These are phyloP conservation scores for Entomyzon cyanotis DNA, from an alignment of 2,113 vertebrate genomes.

Conservation along the genomic window DNA sequence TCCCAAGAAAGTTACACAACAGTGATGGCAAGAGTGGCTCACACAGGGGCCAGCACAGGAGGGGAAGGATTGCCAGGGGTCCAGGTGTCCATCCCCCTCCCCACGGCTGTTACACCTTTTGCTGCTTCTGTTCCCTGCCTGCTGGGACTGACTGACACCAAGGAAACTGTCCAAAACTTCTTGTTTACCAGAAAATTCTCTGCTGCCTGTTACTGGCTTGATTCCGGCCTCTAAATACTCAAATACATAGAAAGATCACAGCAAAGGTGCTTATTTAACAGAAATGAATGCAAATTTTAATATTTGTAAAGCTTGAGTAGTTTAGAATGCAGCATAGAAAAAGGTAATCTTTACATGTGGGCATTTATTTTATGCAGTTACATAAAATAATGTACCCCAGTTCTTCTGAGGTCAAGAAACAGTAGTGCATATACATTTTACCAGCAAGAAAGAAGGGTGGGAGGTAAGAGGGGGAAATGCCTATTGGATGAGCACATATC, in stretches of 20 bases:
- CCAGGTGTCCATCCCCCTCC: not conserved
- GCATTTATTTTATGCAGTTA: not conserved
- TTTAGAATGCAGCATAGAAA: not conserved
- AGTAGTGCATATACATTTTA: not conserved
- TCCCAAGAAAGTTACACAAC: not conserved
- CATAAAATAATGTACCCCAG: no score
- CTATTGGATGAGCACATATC: not conserved
- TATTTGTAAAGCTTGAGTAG: not conserved
- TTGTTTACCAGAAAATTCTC: not conserved
- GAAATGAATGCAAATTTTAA: not conserved
- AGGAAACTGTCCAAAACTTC: not conserved
- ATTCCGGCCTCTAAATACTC: not conserved
- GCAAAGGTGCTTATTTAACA: not conserved
- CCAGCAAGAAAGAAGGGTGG: not conserved
- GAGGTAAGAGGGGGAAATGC: not conserved
- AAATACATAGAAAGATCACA: not conserved
- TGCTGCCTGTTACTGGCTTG: not conserved
- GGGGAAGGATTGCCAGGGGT: not conserved
- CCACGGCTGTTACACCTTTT: accelerated
- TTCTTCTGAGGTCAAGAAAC: not conserved
- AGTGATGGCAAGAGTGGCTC: not conserved
- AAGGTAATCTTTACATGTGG: not conserved
- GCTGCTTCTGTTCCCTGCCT: not conserved
- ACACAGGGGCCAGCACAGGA: not conserved
- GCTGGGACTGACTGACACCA: not conserved